These are phyloP conservation scores for Caenorhabditis latens DNA, from an alignment of 1,140 invertebrate species.

Conservation along the genomic window DNA sequence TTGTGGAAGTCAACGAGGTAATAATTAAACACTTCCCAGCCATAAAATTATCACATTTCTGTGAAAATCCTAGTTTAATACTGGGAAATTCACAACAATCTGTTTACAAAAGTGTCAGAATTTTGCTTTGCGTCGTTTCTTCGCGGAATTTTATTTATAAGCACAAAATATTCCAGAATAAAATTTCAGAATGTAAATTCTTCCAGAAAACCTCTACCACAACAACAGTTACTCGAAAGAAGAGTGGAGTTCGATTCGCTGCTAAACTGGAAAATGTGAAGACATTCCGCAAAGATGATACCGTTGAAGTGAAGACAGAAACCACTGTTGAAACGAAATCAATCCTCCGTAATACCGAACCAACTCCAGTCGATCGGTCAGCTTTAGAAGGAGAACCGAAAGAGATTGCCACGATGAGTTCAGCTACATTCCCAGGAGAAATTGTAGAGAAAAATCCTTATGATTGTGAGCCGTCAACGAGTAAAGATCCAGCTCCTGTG, in stretches of 20 bases:
- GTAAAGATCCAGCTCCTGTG: conserved; percentile 29
- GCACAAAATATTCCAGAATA: too few species aligned
- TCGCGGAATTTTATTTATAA: too few species aligned
- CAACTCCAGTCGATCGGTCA: conserved; percentile 3
- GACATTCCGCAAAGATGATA: neutral
- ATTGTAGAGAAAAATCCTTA: conserved; percentile 31
- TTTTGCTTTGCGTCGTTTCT: too few species aligned
- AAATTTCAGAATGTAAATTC: too few species aligned
- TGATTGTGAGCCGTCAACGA: conserved; percentile 34
- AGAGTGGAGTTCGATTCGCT: conserved; percentile 23
- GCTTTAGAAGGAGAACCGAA: conserved; percentile 23
- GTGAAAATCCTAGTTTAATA: too few species aligned
- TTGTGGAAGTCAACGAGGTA: neutral
- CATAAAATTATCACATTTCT: too few species aligned
- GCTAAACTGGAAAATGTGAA: conserved; percentile 26
- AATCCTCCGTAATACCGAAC: conserved; percentile 22
- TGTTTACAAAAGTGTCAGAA: too few species aligned
- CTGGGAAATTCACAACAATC: too few species aligned
- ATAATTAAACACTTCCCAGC: too few species aligned
- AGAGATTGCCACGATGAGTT: conserved; percentile 15
- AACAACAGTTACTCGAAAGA: neutral
- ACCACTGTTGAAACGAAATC: conserved; percentile 10
- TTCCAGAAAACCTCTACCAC: neutral
- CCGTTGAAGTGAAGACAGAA: conserved; percentile 6
- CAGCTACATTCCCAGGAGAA: conserved; percentile 26